Evolutionary conservation across 2,888 invertebrate genomes (phyloP), one percentile per base, ranked within the genome.

Genomic region (Chironomus tentans): DNA sequence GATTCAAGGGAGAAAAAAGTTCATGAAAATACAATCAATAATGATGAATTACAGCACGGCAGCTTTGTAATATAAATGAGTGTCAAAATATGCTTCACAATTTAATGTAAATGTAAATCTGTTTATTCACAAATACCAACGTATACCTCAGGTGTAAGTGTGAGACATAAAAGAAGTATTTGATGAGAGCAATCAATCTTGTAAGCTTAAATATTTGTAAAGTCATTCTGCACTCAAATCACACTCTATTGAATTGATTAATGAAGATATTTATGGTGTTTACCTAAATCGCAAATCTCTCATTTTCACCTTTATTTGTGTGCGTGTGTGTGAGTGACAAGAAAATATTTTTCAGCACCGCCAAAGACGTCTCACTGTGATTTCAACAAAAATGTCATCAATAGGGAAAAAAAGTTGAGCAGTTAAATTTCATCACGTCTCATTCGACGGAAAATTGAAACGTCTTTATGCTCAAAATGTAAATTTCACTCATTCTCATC

Each of bases 11-110:
- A 6, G 18, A 28, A 56, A 71, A 71, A 50, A 48, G 21, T 21
- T 71, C 28, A 28, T 68, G 15, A 68, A 38, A 24, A 68, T 28
- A 71, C 21, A 71, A 71, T 71, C 48, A 71, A 71, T 71, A 71
- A 48, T 71, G 47, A 71, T 71, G 71, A 71, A 22, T 71, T 65
- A 22, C 65, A 24, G 22, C 38, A 38, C 38, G 38, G 38, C 38
- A 38, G 65, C 56, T 15, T 7, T 38, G 38, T 56, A 56, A 65
- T 21, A 65, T 65, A 65, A 65, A 65, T 65, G 65, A 65, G 65
- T 65, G 65, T 65, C 65, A 65, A 65, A 65, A 13, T 21, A 13
- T 65, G 13, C 24, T 65, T 65, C 21, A 65, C 65, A 65, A 22
- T 65, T 38, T 38, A 38, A 38, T 38, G 38, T 38, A 38, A 38